Conservation (phyloP, 2,797 vertebrate species). For the Gastrophryne carolinensis region DNA sequence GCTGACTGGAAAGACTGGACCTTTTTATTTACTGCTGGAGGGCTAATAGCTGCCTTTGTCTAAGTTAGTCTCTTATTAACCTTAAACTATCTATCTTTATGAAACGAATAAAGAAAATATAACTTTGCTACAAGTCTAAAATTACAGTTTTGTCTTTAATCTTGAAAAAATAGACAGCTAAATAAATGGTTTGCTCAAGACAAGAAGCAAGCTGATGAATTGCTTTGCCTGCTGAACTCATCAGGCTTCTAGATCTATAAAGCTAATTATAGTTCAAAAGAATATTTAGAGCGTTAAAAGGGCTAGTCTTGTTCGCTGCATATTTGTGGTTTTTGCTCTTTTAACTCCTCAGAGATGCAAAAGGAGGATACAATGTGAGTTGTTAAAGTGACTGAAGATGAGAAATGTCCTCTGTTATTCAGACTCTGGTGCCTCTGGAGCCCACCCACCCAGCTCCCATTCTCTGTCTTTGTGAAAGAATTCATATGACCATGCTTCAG, state of each 20-base stretch:
- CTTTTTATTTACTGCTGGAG: no score
- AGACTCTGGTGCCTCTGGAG: conserved; percentile 48
- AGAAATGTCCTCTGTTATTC: conserved; percentile 55
- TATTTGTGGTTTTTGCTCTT: conserved; percentile 60
- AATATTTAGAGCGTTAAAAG: conserved; percentile 53
- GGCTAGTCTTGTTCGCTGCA: conserved; percentile 45
- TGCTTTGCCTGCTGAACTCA: conserved; percentile 42
- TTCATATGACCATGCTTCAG: conserved; percentile 53
- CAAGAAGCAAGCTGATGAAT: conserved; percentile 39
- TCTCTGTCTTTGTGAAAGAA: conserved; percentile 41
- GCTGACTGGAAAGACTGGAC: no score
- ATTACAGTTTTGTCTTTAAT: conserved; percentile 13
- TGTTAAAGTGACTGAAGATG: conserved; percentile 56
- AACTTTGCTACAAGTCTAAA: neutral
- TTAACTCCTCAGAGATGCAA: conserved; percentile 54
- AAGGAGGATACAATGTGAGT: conserved; percentile 59
- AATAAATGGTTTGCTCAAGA: conserved; percentile 41
- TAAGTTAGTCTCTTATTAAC: neutral
- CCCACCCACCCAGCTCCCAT: conserved; percentile 53
- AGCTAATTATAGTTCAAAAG: conserved; percentile 58
- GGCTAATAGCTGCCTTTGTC: no score
- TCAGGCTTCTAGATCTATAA: conserved; percentile 47
- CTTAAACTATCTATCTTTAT: neutral
- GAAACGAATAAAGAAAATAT: neutral
- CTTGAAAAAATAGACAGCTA: conserved; percentile 16